Evolutionary conservation across 2,888 invertebrate genomes (phyloP).

Genomic region (Acleris laterana): DNA sequence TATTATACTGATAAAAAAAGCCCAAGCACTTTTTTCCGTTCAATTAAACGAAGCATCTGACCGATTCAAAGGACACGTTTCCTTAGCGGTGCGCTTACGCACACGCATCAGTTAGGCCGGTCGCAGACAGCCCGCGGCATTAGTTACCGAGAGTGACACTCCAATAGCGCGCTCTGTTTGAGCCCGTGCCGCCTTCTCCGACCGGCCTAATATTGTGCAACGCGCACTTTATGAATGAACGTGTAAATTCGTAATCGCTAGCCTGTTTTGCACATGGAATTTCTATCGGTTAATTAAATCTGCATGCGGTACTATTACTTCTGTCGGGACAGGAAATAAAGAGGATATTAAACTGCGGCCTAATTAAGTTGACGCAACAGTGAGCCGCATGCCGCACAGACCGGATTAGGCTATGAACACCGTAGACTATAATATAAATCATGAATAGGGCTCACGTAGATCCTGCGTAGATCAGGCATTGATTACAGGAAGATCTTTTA

Average conservation of each 20-base stretch:
- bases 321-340: constrained; percentile 5
- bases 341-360: constrained; percentile 4
- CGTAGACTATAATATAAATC: too few species aligned
- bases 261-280: constrained; percentile 26
- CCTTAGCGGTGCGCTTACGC: constrained; percentile 55
- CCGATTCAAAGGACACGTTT: constrained; percentile 22
- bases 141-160: constrained; percentile 68
- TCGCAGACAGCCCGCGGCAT: constrained; percentile 57
- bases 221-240: constrained; percentile 62
- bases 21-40: neutral
- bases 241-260: constrained; percentile 43
- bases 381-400: neutral
- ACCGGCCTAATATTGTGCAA: constrained; percentile 47
- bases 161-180: constrained; percentile 58
- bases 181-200: constrained; percentile 50
- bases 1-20: too few species aligned
- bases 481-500: neutral
- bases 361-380: constrained; percentile 2
- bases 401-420: too few species aligned
- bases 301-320: constrained; percentile 11
- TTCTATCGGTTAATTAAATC: constrained; percentile 37
- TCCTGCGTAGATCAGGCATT: too few species aligned
- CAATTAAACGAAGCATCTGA: constrained; percentile 17
- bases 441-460: too few species aligned
- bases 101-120: constrained; percentile 56